phyloP scores from a whole-genome alignment of 2,888 invertebrate species.

The Eupithecia inturbata region DNA sequence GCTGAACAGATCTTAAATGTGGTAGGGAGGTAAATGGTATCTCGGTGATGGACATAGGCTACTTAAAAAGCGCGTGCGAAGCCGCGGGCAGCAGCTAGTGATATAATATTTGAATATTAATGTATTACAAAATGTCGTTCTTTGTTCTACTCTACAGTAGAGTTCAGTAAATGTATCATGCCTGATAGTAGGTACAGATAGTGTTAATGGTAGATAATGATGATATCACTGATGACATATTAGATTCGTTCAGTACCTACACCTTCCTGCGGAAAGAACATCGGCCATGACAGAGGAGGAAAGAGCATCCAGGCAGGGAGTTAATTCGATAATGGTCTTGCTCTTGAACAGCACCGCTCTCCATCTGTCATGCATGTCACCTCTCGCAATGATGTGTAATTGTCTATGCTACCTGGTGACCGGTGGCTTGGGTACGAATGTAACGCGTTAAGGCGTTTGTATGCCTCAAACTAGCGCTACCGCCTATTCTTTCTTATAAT shows the following conservation, averaged over 20 bases:
- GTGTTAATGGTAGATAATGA: not conserved
- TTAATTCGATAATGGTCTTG: constrained; percentile 81
- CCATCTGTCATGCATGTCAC: constrained; percentile 73
- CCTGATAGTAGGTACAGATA: not conserved
- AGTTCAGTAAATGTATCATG: not conserved
- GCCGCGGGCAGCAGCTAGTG: too few relatives aligned
- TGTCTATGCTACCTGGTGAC: constrained; percentile 34
- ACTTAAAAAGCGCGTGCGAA: too few relatives aligned
- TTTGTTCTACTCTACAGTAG: not conserved
- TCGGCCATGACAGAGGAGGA: constrained; percentile 79
- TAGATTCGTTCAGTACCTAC: not conserved
- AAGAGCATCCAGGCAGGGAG: constrained; percentile 77
- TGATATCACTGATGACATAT: constrained; percentile 6
- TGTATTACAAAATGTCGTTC: not conserved
- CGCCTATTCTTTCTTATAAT: too few relatives aligned
- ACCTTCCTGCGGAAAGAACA: constrained; percentile 60
- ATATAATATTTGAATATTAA: not conserved
- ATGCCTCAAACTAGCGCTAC: too few relatives aligned
- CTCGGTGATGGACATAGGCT: too few relatives aligned
- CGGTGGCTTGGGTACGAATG: not conserved
- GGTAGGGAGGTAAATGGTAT: too few relatives aligned
- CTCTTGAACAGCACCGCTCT: constrained; percentile 75
- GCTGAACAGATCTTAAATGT: too few relatives aligned
- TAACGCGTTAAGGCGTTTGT: not conserved
- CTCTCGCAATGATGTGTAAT: constrained; percentile 48